Conservation (phyloP, 2,888 invertebrate species). For the Gymnocheta viridis region DNA sequence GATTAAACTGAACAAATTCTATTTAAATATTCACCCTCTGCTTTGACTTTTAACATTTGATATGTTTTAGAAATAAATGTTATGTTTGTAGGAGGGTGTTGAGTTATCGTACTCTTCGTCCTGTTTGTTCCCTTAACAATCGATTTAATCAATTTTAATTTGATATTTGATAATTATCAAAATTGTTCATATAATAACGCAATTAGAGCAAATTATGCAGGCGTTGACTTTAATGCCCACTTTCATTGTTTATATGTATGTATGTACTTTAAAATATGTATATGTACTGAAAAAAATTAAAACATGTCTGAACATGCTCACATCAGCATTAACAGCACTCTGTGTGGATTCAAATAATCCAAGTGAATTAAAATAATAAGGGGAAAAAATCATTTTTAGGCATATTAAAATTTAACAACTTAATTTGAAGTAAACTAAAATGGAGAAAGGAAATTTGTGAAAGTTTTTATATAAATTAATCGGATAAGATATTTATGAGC, state of each 20-base stretch:
- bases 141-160: neutral
- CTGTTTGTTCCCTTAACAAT: neutral
- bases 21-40: too few species aligned
- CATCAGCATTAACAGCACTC: too few species aligned
- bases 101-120: neutral
- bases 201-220: constrained; percentile 32
- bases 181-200: constrained; percentile 11
- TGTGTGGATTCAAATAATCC: too few species aligned
- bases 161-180: constrained; percentile 12
- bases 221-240: constrained; percentile 27
- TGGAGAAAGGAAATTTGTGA: too few species aligned
- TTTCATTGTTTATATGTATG: neutral
- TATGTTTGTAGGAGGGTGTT: neutral
- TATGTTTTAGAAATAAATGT: too few species aligned
- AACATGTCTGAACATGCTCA: neutral
- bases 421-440: too few species aligned
- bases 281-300: neutral
- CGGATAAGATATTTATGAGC: too few species aligned
- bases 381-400: too few species aligned
- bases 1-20: too few species aligned
- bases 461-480: too few species aligned
- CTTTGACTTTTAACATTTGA: too few species aligned
- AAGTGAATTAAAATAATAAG: neutral
- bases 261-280: too few species aligned
- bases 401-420: neutral